Conservation (phyloP, 2,113 vertebrate species). For the Polypterus bichir region DNA sequence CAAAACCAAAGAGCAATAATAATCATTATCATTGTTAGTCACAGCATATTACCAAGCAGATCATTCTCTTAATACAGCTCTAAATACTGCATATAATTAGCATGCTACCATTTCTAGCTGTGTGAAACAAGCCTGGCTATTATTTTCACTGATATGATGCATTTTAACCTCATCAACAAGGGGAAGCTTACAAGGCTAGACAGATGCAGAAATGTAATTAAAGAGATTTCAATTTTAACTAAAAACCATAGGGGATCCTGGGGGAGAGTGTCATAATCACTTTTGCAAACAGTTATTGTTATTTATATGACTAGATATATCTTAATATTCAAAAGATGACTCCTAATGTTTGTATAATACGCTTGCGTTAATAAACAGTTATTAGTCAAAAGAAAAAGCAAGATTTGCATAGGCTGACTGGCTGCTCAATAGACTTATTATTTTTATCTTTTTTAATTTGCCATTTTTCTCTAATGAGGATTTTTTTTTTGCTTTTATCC, state of each 20-base stretch:
- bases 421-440: no score
- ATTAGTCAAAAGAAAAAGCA: no score
- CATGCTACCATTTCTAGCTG: background rate
- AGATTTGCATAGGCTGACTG: no score
- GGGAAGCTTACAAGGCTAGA: conserved; percentile 3
- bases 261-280: conserved; percentile 6
- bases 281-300: conserved; percentile 4
- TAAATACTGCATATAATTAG: conserved; percentile 4
- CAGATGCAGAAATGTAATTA: conserved; percentile 11
- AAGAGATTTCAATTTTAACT: conserved; percentile 2
- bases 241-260: conserved; percentile 1
- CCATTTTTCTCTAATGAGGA: no score
- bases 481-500: no score
- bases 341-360: no score
- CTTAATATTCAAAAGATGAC: no score
- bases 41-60: no score
- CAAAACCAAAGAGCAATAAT: background rate
- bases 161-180: background rate
- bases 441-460: no score
- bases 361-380: no score
- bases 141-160: conserved; percentile 3
- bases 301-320: background rate
- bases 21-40: background rate
- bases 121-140: background rate
- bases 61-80: background rate